These are phyloP conservation scores for Ectropis crepuscularia DNA, from an alignment of 2,888 invertebrate genomes.

Conservation along the genomic window DNA sequence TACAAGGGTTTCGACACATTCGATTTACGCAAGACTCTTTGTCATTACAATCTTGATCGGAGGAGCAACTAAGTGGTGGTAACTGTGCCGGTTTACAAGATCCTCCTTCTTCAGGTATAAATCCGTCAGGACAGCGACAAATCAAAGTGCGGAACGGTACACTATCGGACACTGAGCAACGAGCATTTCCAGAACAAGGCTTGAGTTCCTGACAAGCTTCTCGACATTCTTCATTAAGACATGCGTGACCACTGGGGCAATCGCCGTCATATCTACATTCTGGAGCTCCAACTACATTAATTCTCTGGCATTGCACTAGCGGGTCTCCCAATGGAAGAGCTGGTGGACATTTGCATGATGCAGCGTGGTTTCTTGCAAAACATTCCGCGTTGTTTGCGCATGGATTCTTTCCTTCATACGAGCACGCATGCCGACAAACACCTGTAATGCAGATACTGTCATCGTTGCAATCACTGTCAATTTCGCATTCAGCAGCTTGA, in stretches of 20 bases:
- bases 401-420: slow-evolving; percentile 86
- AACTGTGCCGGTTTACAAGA: slow-evolving; percentile 90
- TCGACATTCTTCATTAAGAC: slow-evolving; percentile 90
- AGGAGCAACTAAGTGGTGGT: slow-evolving; percentile 90
- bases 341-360: slow-evolving; percentile 93
- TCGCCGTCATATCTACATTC: slow-evolving; percentile 92
- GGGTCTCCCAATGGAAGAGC: slow-evolving; percentile 92
- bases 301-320: slow-evolving; percentile 88
- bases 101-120: slow-evolving; percentile 91
- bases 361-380: slow-evolving; percentile 91
- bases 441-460: slow-evolving; percentile 89
- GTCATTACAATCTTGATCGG: slow-evolving; percentile 91
- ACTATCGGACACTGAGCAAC: slow-evolving; percentile 93
- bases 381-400: slow-evolving; percentile 94
- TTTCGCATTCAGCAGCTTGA: slow-evolving; percentile 90
- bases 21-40: slow-evolving; percentile 94
- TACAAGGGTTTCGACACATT: slow-evolving; percentile 94
- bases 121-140: slow-evolving; percentile 94
- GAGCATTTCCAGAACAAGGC: slow-evolving; percentile 90
- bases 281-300: slow-evolving; percentile 80
- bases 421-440: slow-evolving; percentile 92
- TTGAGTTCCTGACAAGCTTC: slow-evolving; percentile 91
- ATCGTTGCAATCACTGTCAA: slow-evolving; percentile 91
- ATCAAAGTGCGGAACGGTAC: slow-evolving; percentile 94
- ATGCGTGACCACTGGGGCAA: slow-evolving; percentile 92